These are phyloP conservation scores for Macroglossus sobrinus DNA, from an alignment of 2,113 vertebrate genomes.

Conservation along the genomic window DNA sequence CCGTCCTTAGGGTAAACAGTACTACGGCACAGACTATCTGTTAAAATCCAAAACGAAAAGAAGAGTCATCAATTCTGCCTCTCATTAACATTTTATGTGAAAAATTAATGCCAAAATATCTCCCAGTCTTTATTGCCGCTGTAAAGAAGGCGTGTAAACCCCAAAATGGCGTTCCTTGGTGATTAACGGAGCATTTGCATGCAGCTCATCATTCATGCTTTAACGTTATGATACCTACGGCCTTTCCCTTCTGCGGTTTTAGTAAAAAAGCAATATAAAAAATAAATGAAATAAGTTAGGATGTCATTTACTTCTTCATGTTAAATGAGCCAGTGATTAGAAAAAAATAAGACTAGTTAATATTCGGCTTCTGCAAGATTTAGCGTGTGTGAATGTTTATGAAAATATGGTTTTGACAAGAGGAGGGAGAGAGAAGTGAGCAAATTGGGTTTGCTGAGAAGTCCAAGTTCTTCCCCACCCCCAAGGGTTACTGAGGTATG, in stretches of 20 bases:
- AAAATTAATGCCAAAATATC: slow-evolving; percentile 38
- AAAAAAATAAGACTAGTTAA: slow-evolving; percentile 47
- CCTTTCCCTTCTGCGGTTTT: slow-evolving; percentile 48
- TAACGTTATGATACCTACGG: neutral
- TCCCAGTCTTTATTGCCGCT: slow-evolving; percentile 26
- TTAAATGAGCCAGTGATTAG: slow-evolving; percentile 59
- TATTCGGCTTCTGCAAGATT: slow-evolving; percentile 28
- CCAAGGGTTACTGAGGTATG: neutral
- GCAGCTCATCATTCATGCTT: slow-evolving; percentile 24
- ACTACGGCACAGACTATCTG: neutral
- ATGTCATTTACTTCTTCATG: slow-evolving; percentile 50
- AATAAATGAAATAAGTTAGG: slow-evolving; percentile 53
- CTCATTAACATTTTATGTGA: slow-evolving; percentile 55
- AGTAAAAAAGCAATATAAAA: slow-evolving; percentile 47
- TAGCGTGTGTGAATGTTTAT: neutral
- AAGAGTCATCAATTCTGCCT: slow-evolving; percentile 31
- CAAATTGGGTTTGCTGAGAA: neutral
- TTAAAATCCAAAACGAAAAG: slow-evolving; percentile 42
- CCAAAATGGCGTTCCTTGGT: neutral
- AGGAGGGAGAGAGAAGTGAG: neutral
- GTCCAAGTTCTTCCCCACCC: neutral
- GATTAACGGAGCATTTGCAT: slow-evolving; percentile 10
- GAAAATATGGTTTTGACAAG: neutral
- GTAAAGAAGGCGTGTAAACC: slow-evolving; percentile 4
- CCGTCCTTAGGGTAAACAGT: neutral